Percentiles rank a stretch among this genome's conserved stretches.
Evolutionary conservation across 2,888 invertebrate genomes (phyloP).

Genomic region (Drosophila borborema): DNA sequence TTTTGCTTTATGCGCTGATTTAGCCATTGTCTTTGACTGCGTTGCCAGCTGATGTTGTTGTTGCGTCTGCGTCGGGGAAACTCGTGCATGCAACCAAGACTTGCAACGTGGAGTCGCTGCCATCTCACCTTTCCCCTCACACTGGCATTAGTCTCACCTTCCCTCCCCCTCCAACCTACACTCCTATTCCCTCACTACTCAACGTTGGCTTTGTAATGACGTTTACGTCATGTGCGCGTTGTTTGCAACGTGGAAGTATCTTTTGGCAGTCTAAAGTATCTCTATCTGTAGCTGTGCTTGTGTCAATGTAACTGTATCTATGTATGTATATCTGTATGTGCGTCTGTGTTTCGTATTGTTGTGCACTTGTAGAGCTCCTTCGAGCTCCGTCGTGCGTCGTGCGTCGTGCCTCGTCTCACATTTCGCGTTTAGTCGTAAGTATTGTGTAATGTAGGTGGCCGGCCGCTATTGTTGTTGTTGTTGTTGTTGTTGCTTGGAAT

Average conservation of each 20-base stretch:
- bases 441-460: slow-evolving; percentile 60
- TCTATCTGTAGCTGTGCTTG: slow-evolving; percentile 18
- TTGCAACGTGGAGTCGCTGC: slow-evolving; percentile 33
- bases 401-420: slow-evolving; percentile 41
- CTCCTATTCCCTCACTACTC: background rate
- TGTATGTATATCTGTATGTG: slow-evolving; percentile 17
- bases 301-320: slow-evolving; percentile 11
- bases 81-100: slow-evolving; percentile 41
- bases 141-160: background rate
- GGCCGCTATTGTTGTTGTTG: background rate
- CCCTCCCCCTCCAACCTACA: background rate
- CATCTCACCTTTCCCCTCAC: slow-evolving; percentile 12
- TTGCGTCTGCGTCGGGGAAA: slow-evolving; percentile 12
- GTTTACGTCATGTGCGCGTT: slow-evolving; percentile 73
- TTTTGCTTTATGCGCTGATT: slow-evolving; percentile 50
- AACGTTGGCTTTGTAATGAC: slow-evolving; percentile 48
- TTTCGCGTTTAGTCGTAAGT: slow-evolving; percentile 62
- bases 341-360: slow-evolving; percentile 24
- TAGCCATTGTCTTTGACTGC: slow-evolving; percentile 58
- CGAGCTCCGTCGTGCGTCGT: slow-evolving; percentile 41
- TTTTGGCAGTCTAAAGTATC: slow-evolving; percentile 61
- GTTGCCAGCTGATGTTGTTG: slow-evolving; percentile 8
- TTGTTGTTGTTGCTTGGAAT: slow-evolving; percentile 37
- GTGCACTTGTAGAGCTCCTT: slow-evolving; percentile 64
- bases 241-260: slow-evolving; percentile 46